Percentiles rank a stretch among this genome's conserved stretches.
Conservation (phyloP, 2,113 vertebrate genomes). For the Reinhardtius hippoglossoides region DNA sequence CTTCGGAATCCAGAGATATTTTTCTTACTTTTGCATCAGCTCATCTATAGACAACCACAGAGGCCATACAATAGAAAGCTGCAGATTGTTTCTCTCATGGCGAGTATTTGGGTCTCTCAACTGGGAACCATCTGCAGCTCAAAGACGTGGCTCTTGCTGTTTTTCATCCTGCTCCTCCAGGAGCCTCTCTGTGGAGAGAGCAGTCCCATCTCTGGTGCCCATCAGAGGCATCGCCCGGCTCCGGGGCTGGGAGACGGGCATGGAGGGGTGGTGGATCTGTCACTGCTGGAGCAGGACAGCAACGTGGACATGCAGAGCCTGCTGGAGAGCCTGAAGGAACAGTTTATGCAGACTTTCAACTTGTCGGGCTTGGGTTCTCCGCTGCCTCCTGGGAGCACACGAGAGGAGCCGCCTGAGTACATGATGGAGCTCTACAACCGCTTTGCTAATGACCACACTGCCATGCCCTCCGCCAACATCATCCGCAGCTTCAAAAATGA, state of each 20-base stretch:
- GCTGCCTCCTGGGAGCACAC: constrained; percentile 73
- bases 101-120: constrained; percentile 71
- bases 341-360: constrained; percentile 92
- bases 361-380: constrained; percentile 84
- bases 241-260: constrained; percentile 86
- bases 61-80: constrained; percentile 34
- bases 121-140: constrained; percentile 69
- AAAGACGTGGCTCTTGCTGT: constrained; percentile 63
- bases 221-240: constrained; percentile 81
- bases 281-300: constrained; percentile 87
- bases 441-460: constrained; percentile 91
- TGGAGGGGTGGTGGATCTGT: constrained; percentile 88
- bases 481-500: constrained; percentile 98
- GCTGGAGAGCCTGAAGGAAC: constrained; percentile 90
- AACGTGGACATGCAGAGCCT: constrained; percentile 88
- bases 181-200: constrained; percentile 76
- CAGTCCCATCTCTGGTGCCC: constrained; percentile 87
- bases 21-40: constrained; percentile 25
- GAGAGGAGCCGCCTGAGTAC: constrained; percentile 94
- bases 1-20: constrained; percentile 31
- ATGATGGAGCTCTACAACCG: constrained; percentile 98
- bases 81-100: constrained; percentile 73
- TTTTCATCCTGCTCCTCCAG: constrained; percentile 62
- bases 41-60: constrained; percentile 38
- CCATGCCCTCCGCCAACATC: constrained; percentile 94